Percentiles rank a stretch among this genome's conserved stretches.
These are phyloP conservation scores for Liodrosophila aerea DNA, from an alignment of 2,888 invertebrate genomes.

Conservation along the genomic window DNA sequence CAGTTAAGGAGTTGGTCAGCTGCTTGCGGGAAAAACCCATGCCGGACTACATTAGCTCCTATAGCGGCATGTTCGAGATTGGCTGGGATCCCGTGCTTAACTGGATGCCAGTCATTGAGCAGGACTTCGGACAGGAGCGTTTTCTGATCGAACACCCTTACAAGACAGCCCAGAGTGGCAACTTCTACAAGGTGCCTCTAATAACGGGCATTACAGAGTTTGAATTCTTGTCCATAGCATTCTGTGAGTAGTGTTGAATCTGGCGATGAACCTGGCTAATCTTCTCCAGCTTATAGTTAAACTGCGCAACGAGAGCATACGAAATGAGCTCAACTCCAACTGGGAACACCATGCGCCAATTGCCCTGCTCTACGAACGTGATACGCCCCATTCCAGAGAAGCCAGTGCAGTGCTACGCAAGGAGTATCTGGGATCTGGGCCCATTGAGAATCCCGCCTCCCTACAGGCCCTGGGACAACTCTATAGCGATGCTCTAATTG, in stretches of 20 bases:
- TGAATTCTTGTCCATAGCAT: slow-evolving; percentile 85
- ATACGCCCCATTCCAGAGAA: slow-evolving; percentile 77
- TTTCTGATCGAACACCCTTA: slow-evolving; percentile 85
- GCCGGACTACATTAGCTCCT: slow-evolving; percentile 68
- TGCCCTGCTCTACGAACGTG: slow-evolving; percentile 80
- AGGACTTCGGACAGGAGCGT: slow-evolving; percentile 86
- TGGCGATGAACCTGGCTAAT: not conserved
- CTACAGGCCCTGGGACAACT: slow-evolving; percentile 77
- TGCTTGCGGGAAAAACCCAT: slow-evolving; percentile 83
- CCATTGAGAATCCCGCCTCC: slow-evolving; percentile 45
- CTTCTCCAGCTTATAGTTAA: slow-evolving; percentile 59
- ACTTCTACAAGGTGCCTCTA: slow-evolving; percentile 85
- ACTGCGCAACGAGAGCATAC: slow-evolving; percentile 83
- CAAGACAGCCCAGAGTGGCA: slow-evolving; percentile 84
- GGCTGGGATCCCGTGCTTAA: slow-evolving; percentile 78
- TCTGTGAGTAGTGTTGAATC: slow-evolving; percentile 71
- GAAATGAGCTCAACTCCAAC: slow-evolving; percentile 67
- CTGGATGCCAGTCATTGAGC: slow-evolving; percentile 87
- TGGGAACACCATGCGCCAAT: slow-evolving; percentile 74
- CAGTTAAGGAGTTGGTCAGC: slow-evolving; percentile 83
- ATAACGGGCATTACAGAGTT: slow-evolving; percentile 86
- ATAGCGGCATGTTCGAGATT: slow-evolving; percentile 76
- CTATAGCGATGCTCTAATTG: slow-evolving; percentile 85
- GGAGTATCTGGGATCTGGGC: slow-evolving; percentile 63
- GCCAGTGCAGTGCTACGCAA: slow-evolving; percentile 63